Base-by-base conservation (phyloP, 2,888 invertebrate genomes). In the Cecidostiba fungosa region DNA sequence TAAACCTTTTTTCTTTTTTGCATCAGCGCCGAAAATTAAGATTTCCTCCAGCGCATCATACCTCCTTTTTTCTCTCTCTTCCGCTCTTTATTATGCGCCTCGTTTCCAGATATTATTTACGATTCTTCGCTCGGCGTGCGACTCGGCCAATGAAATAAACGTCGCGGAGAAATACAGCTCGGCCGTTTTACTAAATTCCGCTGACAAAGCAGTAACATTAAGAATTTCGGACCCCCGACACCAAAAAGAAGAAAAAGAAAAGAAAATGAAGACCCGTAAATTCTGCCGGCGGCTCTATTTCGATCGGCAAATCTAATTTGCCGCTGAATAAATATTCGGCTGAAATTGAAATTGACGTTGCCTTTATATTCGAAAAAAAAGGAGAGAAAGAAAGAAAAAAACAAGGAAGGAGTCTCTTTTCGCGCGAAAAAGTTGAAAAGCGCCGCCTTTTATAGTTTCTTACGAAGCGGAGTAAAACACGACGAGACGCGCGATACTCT, bases 361-460 rank as follows among this genome's bases (percentile, higher is more conserved):
- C n/a, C n/a, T 4, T 62, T 39, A 6, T 5, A 5, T 23, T 72
- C 19, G 36, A 1, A 8, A 36, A n/a, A 19, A 39, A 39, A 3
- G n/a, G 72, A 36, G 39, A 39, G 39, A 36, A 10, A 39, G 39
- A 39, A 5, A 43, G 14, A 23, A 10, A 12, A 23, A 72, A 26
- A 43, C 3, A 23, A 8, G 54, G 23, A n/a, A n/a, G n/a, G 54
- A 0, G n/a, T 39, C 39, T 43, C n/a, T 36, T 29, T 70, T 36
- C 36, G 54, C 54, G 54, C 54, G 54, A 59, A 59, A 59, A 59
- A 59, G 54, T 66, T 66, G 66, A 26, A 66, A 66, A 66, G 66
- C 29, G 66, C 66, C 39, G 72, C 72, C 19, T 43, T 83, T 83
- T 59, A 83, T 39, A 23, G 83, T 83, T 83, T 83, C 83, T 77